Conservation (phyloP, 2,888 invertebrate genomes). For the Archaeoteleia sp. region DNA sequence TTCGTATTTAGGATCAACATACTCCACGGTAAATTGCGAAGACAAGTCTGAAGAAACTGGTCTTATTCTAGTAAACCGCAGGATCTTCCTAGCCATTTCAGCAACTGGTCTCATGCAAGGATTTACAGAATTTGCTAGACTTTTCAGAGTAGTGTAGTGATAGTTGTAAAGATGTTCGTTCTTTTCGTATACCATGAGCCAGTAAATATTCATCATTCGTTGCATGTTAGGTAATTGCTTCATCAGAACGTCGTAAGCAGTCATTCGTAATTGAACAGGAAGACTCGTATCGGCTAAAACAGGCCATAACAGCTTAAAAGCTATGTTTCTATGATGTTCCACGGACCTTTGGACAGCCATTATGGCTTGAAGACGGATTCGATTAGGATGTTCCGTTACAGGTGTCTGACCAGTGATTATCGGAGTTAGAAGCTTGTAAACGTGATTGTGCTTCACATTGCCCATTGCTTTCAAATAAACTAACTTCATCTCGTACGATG, state of each 20-base stretch:
- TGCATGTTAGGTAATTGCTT: slow-evolving; percentile 66
- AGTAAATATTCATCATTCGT: slow-evolving; percentile 73
- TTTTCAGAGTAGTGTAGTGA: slow-evolving; percentile 74
- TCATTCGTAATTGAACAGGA: slow-evolving; percentile 72
- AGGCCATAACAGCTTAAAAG: slow-evolving; percentile 75
- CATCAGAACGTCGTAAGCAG: slow-evolving; percentile 74
- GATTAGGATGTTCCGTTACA: slow-evolving; percentile 59
- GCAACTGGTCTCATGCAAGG: slow-evolving; percentile 70
- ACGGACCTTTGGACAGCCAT: slow-evolving; percentile 70
- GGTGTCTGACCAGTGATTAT: slow-evolving; percentile 71
- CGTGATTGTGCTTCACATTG: slow-evolving; percentile 73
- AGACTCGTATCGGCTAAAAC: slow-evolving; percentile 72
- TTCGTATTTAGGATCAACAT: slow-evolving; percentile 72
- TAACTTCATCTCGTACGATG: slow-evolving; percentile 69
- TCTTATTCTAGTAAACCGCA: slow-evolving; percentile 68
- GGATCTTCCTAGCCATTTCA: slow-evolving; percentile 67
- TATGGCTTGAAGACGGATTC: slow-evolving; percentile 73
- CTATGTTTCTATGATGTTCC: slow-evolving; percentile 54
- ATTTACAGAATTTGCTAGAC: slow-evolving; percentile 72
- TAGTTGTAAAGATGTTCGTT: slow-evolving; percentile 75
- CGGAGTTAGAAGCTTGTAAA: slow-evolving; percentile 72
- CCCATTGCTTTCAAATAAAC: slow-evolving; percentile 75
- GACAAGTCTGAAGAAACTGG: slow-evolving; percentile 61
- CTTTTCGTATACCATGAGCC: slow-evolving; percentile 74
- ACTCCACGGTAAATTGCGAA: slow-evolving; percentile 71